Conservation (phyloP, 2,888 invertebrate species). For the Meta bourneti region DNA sequence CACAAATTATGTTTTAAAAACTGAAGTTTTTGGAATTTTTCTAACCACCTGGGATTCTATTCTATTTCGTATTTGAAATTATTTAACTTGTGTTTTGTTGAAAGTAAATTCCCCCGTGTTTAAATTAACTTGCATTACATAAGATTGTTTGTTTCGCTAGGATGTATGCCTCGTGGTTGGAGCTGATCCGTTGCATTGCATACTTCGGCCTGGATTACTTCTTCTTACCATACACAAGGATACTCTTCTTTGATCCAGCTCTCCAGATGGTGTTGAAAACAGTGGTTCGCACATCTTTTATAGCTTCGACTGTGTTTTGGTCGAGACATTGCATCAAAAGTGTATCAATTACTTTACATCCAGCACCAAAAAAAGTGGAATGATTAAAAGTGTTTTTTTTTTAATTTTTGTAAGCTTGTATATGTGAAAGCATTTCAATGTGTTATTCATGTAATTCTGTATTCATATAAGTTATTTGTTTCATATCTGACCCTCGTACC, state of each 20-base stretch:
- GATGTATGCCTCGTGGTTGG: conserved; percentile 67
- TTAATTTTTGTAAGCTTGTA: no score
- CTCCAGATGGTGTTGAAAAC: neutral
- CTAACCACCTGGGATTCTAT: no score
- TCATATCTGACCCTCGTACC: no score
- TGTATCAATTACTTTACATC: neutral
- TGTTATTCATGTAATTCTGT: no score
- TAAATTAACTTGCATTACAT: no score
- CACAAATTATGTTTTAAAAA: no score
- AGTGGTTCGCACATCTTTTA: conserved; percentile 5
- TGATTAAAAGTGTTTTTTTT: neutral
- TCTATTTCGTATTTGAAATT: no score
- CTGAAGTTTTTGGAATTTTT: no score
- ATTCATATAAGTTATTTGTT: no score
- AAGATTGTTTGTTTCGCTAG: conserved; percentile 11
- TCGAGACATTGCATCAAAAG: conserved; percentile 29
- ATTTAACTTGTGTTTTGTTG: no score
- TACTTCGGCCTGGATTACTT: conserved; percentile 79
- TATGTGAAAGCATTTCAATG: no score
- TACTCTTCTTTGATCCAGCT: neutral
- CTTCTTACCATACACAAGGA: conserved; percentile 77
- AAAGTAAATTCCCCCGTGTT: neutral
- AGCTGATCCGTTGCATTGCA: conserved; percentile 78
- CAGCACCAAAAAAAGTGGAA: conserved; percentile 20
- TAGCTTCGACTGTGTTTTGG: conserved; percentile 43